Conservation (phyloP, 2,113 vertebrate species). For the Sarotherodon lohbergeri region DNA sequence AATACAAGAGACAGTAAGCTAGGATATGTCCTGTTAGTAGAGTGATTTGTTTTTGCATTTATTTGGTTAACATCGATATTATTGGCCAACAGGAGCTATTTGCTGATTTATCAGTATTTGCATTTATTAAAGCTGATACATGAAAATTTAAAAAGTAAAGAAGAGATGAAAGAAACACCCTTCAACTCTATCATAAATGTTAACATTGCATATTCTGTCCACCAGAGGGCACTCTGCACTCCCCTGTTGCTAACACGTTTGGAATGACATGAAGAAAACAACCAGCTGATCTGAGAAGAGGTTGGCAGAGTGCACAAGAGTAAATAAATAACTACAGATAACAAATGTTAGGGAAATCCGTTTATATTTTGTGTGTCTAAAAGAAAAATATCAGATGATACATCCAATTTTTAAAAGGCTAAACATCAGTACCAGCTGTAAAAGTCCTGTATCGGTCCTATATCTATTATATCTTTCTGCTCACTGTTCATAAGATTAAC, state of each 20-base stretch:
- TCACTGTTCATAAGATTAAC: neutral
- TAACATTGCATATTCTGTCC: neutral
- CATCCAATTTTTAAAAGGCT: neutral
- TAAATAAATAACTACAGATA: neutral
- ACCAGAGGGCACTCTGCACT: neutral
- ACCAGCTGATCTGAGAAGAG: neutral
- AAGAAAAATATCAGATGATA: neutral
- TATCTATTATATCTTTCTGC: neutral
- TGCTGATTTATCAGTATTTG: neutral
- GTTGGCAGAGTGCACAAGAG: neutral
- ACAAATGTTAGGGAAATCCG: accelerated
- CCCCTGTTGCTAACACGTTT: neutral
- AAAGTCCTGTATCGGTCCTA: neutral
- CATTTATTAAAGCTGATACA: neutral
- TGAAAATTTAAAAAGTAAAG: neutral
- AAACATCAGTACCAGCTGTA: neutral
- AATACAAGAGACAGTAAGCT: neutral
- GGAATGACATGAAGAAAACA: neutral
- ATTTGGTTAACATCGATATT: neutral
- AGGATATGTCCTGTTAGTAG: neutral
- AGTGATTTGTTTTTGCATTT: neutral
- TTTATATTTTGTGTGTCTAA: neutral
- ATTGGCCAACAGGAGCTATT: neutral
- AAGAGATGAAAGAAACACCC: neutral
- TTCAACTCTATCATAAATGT: neutral